Conservation (phyloP, 2,797 vertebrate genomes). For the Potorous gilbertii region DNA sequence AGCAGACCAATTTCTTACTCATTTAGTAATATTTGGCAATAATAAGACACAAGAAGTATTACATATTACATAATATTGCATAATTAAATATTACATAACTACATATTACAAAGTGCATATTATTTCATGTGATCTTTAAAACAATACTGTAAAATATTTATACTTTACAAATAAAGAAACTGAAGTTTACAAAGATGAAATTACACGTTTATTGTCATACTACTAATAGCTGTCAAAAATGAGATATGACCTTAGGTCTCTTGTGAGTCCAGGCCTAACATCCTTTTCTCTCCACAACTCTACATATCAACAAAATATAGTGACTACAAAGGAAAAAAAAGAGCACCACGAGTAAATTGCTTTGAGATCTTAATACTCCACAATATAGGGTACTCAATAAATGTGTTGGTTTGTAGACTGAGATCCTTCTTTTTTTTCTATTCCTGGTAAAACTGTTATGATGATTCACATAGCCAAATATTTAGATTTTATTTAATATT, state of each 20-base stretch:
- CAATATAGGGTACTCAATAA: neutral
- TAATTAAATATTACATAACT: too few relatives aligned
- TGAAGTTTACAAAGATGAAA: neutral
- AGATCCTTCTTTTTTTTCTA: neutral
- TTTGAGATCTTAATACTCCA: neutral
- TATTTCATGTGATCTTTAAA: too few relatives aligned
- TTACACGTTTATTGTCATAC: neutral
- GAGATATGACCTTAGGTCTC: neutral
- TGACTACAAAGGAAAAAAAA: neutral
- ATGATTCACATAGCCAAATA: neutral
- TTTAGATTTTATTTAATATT: slow-evolving; percentile 31
- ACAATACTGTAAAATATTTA: too few relatives aligned
- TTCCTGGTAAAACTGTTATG: neutral
- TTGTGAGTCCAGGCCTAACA: neutral
- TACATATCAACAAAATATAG: neutral
- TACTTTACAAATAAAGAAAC: neutral
- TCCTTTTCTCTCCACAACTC: neutral
- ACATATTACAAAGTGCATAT: neutral
- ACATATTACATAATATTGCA: too few relatives aligned
- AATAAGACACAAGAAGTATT: neutral
- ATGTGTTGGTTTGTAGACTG: neutral
- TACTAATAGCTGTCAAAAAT: neutral
- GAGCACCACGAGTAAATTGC: neutral
- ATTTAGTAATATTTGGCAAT: neutral
- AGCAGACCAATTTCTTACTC: neutral